Evolutionary conservation across 2,888 invertebrate species (phyloP), one percentile per base, ranked within the genome.

Genomic region (Epinotia demarniana): DNA sequence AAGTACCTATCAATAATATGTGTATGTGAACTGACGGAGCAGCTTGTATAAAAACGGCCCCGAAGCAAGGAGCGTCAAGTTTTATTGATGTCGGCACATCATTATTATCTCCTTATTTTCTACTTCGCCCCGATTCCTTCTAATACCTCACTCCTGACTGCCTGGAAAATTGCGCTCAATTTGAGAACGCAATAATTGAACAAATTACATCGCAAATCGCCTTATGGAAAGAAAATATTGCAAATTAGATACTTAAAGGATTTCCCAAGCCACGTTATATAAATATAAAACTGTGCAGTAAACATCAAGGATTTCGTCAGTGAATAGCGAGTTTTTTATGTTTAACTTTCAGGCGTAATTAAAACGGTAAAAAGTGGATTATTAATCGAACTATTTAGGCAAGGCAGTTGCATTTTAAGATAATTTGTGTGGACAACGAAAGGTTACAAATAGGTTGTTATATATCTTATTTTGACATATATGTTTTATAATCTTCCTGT

Each of bases 231-330:
- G 79, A 87, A 91, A 89, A 88, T 86, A 83, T 85, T 81, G 80
- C 85, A 90, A 93, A 92, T 92, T 89, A 90, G 89, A 82, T 89
- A 89, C 90, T 92, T 90, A 88, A 87, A 87, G 86, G 89, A 90
- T 91, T 88, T 87, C 76, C 80, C 68, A 73, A 76, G 75, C 61
- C 76, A 78, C 72, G 74, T 67, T 69, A 62, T 53, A 63, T 58
- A 66, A 71, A 62, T 53, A 63, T 58, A 66, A 61, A 68, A 74
- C 33, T 19, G 33, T 33, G 49, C 57, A 62, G 27, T 55, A 57
- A 62, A 61, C 63, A 33, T 60, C 49, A 57, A 53, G 19, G 53
- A 43, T 58, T 16, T 19, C 33, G n/a, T 46, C n/a, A 27, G 23
- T n/a, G 43, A 60, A 60, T 23, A 16, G 33, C 16, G 49, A 16